Percentiles rank a stretch among this genome's conserved stretches.
phyloP scores from a whole-genome alignment of 1,140 invertebrate genomes.

The Drosophila chauvacae region DNA sequence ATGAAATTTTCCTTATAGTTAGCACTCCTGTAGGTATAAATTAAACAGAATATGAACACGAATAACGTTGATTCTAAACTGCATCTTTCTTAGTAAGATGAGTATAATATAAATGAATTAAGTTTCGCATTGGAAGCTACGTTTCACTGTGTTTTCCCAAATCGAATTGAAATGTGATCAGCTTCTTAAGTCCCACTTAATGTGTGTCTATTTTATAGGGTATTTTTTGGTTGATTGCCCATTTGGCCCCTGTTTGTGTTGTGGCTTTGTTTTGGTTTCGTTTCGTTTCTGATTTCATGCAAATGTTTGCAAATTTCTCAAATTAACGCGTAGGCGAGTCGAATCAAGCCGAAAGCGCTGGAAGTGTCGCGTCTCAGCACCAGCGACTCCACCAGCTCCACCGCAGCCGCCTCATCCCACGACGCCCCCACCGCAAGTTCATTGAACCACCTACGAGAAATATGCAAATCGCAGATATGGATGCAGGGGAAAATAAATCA shows the following conservation, averaged over 20 bases:
- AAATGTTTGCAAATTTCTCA: conserved; percentile 79
- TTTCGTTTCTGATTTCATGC: conserved; percentile 66
- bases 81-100: background rate
- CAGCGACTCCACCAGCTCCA: conserved; percentile 18
- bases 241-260: conserved; percentile 38
- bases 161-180: background rate
- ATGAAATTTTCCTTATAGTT: too few species aligned
- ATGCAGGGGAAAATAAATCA: conserved; percentile 59
- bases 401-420: conserved; percentile 60
- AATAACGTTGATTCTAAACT: background rate
- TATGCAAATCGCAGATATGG: conserved; percentile 73
- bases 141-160: background rate
- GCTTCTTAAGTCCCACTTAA: background rate
- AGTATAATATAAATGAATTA: background rate
- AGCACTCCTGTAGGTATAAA: too few species aligned
- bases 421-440: conserved; percentile 77
- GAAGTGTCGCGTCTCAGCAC: conserved; percentile 61
- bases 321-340: conserved; percentile 73
- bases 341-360: conserved; percentile 55
- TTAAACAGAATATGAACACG: background rate
- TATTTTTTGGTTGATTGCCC: conserved; percentile 22
- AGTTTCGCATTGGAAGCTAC: background rate
- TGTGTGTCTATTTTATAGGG: conserved; percentile 11
- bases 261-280: conserved; percentile 41
- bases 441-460: conserved; percentile 82